A percentile compares a stretch with the other conserved stretches of the same genome.
phyloP scores from a whole-genome alignment of 2,888 invertebrate species.

The Drosophila bunnanda region DNA sequence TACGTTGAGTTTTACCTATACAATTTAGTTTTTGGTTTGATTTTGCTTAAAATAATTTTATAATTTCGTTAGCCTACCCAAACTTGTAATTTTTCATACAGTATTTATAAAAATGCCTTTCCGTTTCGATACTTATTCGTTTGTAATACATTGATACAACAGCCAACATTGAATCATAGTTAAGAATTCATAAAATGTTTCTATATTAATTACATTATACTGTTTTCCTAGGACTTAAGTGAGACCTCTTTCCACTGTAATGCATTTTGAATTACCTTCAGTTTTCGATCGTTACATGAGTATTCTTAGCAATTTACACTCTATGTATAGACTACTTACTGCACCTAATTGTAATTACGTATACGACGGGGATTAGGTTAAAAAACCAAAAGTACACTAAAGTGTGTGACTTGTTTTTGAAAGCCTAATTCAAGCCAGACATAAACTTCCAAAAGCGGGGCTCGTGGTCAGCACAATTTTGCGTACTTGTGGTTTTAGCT shows the following conservation, averaged over 20 bases:
- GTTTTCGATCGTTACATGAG: constrained; percentile 19
- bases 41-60: not conserved
- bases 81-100: not conserved
- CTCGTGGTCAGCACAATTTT: constrained; percentile 76
- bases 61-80: constrained; percentile 19
- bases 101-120: constrained; percentile 17
- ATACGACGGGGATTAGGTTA: constrained; percentile 54
- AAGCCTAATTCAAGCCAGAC: constrained; percentile 65
- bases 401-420: constrained; percentile 68
- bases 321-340: not conserved
- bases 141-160: constrained; percentile 34
- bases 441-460: constrained; percentile 80
- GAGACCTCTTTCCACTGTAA: constrained; percentile 23
- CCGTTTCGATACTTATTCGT: constrained; percentile 2
- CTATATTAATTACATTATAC: not conserved
- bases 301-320: constrained; percentile 11
- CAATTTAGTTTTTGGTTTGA: constrained; percentile 5
- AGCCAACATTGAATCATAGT: constrained; percentile 39
- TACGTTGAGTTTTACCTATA: constrained; percentile 8
- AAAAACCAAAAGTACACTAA: constrained; percentile 75
- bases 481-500: constrained; percentile 68
- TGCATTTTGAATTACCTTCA: constrained; percentile 13
- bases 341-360: constrained; percentile 59
- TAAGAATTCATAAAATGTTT: constrained; percentile 18
- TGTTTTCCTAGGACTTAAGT: constrained; percentile 5